Base-by-base conservation (phyloP, 2,888 invertebrate genomes). In the Troilus luridus region DNA sequence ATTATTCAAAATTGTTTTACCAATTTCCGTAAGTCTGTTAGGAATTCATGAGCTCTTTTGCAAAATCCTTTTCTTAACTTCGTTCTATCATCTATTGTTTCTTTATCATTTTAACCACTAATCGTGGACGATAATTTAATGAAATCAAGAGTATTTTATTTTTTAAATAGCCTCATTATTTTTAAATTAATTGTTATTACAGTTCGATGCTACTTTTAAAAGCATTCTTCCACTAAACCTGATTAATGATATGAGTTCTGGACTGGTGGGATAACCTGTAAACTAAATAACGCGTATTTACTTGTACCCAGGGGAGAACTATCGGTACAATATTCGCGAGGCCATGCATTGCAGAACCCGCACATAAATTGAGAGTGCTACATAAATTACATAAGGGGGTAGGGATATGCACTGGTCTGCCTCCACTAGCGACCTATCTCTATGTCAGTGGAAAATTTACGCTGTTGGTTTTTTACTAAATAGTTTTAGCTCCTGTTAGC, bases 321-420 rank as follows among this genome's bases (percentile, higher is more conserved):
- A 77, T 77, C 41, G 72, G 17, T 77, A 41, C 72, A 77, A 77
- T 77, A 77, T 77, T 77, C 41, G 17, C 72, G 41, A 41, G 27
- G 72, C 17, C 27, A 24, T 77, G 72, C 72, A 77, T 77, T 41
- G 27, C 72, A 41, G 17, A 77, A 9, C 72, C 72, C 27, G 41
- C 72, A 77, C 72, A 77, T 77, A 77, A 77, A 77, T 77, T 77
- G 72, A 27, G 41, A 77, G 72, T 17, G 72, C 72, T 77, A 77
- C 72, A 77, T 77, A 77, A 77, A 77, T 77, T 77, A 77, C 24
- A 41, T 41, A 41, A 41, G 41, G 41, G 17, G 72, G 41, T 5
- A 7, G 41, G 72, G 72, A 77, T 77, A 77, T 77, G 72, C 41
- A 77, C 72, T 77, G 41, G 14, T 2, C 27, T 19, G 17, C 72